These are phyloP conservation scores for Dissostichus mawsoni DNA, from an alignment of 2,113 vertebrate genomes.

Conservation along the genomic window DNA sequence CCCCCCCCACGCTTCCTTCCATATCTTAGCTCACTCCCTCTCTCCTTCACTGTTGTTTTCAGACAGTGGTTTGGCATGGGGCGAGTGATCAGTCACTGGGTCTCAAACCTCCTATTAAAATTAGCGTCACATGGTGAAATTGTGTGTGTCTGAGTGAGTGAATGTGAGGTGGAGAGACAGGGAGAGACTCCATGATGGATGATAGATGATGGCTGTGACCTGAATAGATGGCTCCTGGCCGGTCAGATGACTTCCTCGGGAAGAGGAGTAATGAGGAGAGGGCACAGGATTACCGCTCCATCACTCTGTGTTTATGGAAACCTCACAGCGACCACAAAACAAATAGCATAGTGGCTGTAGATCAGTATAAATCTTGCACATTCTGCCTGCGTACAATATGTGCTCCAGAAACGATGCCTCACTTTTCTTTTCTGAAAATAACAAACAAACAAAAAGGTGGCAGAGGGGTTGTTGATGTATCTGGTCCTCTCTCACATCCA, in stretches of 20 bases:
- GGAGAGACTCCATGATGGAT: constrained; percentile 65
- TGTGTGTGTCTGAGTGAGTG: constrained; percentile 42
- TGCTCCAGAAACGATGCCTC: constrained; percentile 3
- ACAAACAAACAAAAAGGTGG: background rate
- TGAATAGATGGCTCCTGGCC: constrained; percentile 65
- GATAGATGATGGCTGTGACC: constrained; percentile 76
- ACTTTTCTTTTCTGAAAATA: constrained; percentile 4
- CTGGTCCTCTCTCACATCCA: constrained; percentile 28
- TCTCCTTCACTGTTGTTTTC: constrained; percentile 49
- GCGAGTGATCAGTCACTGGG: constrained; percentile 56
- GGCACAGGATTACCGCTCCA: constrained; percentile 67
- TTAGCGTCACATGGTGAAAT: constrained; percentile 55
- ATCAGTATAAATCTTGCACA: constrained; percentile 42
- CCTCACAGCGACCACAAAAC: constrained; percentile 49
- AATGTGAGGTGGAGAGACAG: constrained; percentile 47
- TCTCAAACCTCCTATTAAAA: constrained; percentile 70
- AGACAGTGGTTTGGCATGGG: constrained; percentile 46
- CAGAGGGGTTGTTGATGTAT: constrained; percentile 19
- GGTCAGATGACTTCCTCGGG: constrained; percentile 72
- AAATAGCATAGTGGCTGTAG: constrained; percentile 55
- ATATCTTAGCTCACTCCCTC: constrained; percentile 29
- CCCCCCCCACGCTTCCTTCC: constrained; percentile 20
- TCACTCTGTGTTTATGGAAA: constrained; percentile 67
- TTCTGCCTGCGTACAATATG: constrained; percentile 14
- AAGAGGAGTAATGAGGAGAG: constrained; percentile 70